Conservation (phyloP, 2,797 vertebrate genomes). For the Diglossa cyanea region DNA sequence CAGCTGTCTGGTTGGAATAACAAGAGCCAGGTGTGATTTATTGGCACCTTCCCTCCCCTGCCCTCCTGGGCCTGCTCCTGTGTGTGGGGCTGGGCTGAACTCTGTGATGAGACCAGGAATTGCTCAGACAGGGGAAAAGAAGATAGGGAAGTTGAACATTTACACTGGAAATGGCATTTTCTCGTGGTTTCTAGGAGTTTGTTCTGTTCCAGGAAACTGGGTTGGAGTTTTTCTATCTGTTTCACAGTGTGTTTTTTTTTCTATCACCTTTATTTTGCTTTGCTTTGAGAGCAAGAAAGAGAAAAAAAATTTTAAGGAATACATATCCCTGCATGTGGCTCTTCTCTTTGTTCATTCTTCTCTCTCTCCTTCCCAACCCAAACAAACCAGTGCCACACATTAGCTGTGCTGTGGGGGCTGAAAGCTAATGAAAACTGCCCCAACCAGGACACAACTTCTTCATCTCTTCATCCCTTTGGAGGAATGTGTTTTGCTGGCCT, state of each 20-base stretch:
- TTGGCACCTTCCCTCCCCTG: neutral
- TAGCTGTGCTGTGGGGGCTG: neutral
- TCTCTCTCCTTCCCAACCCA: neutral
- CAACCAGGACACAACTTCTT: neutral
- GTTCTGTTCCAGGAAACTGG: neutral
- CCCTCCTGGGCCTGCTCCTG: fast-evolving
- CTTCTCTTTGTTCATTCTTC: neutral
- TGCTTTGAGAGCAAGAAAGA: neutral
- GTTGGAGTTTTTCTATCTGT: neutral
- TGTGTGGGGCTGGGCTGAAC: neutral
- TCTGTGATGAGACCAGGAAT: neutral
- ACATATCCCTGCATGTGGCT: neutral
- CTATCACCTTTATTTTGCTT: neutral
- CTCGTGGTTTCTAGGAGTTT: neutral
- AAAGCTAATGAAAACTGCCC: neutral
- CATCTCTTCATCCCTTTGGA: neutral
- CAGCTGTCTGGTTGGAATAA: neutral
- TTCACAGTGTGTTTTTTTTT: neutral
- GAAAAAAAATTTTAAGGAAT: neutral
- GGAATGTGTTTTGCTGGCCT: neutral
- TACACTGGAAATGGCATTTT: neutral
- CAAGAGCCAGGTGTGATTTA: neutral
- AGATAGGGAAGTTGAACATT: neutral
- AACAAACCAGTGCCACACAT: neutral
- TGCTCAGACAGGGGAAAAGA: neutral